A percentile compares a stretch with the other conserved stretches of the same genome.
Evolutionary conservation across 2,888 invertebrate species (phyloP).

Genomic region (Orthonychiurus folsomi): DNA sequence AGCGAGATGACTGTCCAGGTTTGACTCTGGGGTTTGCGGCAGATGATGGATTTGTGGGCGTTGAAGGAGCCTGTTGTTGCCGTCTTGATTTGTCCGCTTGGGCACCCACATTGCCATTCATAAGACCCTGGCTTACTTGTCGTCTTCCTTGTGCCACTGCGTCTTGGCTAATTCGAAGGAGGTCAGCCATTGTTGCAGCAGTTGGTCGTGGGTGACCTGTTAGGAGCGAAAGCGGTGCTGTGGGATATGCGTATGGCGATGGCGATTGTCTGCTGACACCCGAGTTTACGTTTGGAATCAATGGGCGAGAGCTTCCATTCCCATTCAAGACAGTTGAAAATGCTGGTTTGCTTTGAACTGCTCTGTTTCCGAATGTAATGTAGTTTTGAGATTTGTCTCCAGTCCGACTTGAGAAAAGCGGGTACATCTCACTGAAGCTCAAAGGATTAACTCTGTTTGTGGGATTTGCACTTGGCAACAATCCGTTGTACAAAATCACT

Average conservation of each 20-base stretch:
- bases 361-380: background rate
- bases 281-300: no score
- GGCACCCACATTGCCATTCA: background rate
- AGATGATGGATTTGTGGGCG: background rate
- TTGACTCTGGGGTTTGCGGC: background rate
- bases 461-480: background rate
- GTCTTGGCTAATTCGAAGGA: constrained; percentile 16
- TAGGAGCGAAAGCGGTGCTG: background rate
- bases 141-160: background rate
- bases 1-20: no score
- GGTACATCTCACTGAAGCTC: background rate
- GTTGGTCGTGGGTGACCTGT: background rate
- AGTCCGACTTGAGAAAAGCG: background rate
- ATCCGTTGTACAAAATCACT: background rate
- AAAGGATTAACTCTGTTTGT: background rate
- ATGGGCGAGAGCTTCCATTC: no score
- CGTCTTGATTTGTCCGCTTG: background rate
- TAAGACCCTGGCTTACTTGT: background rate
- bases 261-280: background rate
- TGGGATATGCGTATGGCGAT: background rate
- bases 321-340: background rate
- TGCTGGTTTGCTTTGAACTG: background rate
- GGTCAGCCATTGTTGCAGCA: constrained; percentile 16
- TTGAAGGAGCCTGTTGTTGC: background rate
- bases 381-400: background rate